Percentiles rank a stretch among this genome's conserved stretches.
These are phyloP conservation scores for Neotoxoptera formosana DNA, from an alignment of 1,140 invertebrate species.

Conservation along the genomic window DNA sequence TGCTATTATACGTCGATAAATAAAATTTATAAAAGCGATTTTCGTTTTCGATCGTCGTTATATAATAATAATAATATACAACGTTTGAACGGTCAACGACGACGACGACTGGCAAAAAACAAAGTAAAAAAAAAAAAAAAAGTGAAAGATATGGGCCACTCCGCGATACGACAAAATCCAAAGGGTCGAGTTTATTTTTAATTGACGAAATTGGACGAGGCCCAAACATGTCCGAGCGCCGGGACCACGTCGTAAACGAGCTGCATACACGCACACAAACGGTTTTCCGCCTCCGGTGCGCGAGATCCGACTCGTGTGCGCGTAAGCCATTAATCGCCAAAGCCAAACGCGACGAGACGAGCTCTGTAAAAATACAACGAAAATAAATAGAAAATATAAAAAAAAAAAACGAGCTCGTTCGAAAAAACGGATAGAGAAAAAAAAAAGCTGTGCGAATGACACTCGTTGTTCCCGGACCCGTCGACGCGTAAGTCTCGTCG, in stretches of 20 bases:
- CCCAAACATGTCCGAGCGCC: background rate
- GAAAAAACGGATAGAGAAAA: background rate
- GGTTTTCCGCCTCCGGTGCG: slow-evolving; percentile 12
- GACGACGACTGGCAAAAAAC: background rate
- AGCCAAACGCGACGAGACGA: background rate
- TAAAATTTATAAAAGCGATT: background rate
- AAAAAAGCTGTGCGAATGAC: background rate
- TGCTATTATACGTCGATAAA: background rate
- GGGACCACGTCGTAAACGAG: slow-evolving; percentile 18
- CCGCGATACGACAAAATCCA: background rate
- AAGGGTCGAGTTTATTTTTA: slow-evolving; percentile 51
- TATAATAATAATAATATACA: background rate
- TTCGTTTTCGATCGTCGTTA: background rate
- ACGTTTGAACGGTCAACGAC: background rate
- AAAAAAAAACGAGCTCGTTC: background rate
- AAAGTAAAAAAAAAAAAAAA: background rate
- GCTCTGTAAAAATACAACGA: background rate
- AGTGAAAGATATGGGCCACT: slow-evolving; percentile 41
- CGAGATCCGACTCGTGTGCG: background rate
- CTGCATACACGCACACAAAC: background rate
- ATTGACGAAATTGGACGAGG: slow-evolving; percentile 27
- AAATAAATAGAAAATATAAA: background rate
- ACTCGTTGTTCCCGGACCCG: background rate
- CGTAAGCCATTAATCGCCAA: background rate
- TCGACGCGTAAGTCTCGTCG: background rate